A percentile compares a stretch with the other conserved stretches of the same genome.
Evolutionary conservation across 2,113 vertebrate genomes (phyloP).

Genomic region (Corynorhinus townsendii): DNA sequence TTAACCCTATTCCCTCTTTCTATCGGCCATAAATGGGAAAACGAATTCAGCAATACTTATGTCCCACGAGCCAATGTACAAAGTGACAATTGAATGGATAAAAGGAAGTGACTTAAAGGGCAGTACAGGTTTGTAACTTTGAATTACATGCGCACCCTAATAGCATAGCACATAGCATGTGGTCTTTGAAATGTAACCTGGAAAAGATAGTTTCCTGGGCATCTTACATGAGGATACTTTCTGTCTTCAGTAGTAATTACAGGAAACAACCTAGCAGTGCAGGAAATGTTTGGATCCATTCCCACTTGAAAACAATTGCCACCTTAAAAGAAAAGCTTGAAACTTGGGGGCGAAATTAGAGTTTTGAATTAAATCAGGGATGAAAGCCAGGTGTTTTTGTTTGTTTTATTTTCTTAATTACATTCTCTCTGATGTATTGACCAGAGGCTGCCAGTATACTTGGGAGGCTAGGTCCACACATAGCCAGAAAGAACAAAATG

Average conservation of each 20-base stretch:
- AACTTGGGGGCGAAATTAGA: neutral
- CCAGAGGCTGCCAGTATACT: neutral
- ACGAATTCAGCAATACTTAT: neutral
- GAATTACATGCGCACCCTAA: neutral
- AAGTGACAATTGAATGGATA: neutral
- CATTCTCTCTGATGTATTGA: neutral
- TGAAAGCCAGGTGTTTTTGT: neutral
- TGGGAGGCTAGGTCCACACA: neutral
- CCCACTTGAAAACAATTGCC: neutral
- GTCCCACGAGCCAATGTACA: neutral
- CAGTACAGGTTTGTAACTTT: neutral
- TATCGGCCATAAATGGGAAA: neutral
- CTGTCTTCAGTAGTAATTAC: neutral
- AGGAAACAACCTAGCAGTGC: neutral
- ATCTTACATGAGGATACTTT: neutral
- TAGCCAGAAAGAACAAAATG: neutral
- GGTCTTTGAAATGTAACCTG: neutral
- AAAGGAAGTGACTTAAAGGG: neutral
- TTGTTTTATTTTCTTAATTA: neutral
- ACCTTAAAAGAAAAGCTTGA: neutral
- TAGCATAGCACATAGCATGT: neutral
- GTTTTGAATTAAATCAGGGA: neutral
- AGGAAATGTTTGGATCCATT: neutral
- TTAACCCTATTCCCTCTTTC: neutral
- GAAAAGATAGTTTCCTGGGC: neutral